Evolutionary conservation across 2,113 vertebrate genomes (phyloP), one percentile per base, ranked within the genome.

Genomic region (Chrysemys picta): DNA sequence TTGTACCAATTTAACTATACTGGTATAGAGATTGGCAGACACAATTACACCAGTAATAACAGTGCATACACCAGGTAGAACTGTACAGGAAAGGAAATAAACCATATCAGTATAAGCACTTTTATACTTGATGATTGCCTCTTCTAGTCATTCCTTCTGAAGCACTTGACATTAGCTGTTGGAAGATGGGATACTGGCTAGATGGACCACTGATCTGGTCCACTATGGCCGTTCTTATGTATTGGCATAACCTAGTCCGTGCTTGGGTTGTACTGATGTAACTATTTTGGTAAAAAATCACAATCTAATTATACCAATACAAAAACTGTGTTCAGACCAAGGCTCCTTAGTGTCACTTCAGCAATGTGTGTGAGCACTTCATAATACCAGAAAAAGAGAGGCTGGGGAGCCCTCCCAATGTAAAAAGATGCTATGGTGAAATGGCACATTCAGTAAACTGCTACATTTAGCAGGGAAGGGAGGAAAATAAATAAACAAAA

Each of bases 261-360:
- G 79, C 53, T n/a, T 47, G 56, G 84, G 47, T 0, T 80, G 6
- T 49, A 72, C 10, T 14, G 42, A 47, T 27, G 24, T 12, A 49
- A 25, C 35, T 1, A 11, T 88, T 27, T 3, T 82, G 25, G 21
- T 82, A 3, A 1, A 0, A 35, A 0, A 91, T 4, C 38, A 45
- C 25, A 82, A 35, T 0, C 8, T 21, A 86, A 31, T 24, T 84
- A 13, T 59, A 76, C 27, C 8, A 62, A 35, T 83, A 50, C 29
- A 45, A 1, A 91, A 38, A 10, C 45, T 52, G 8, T 69, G 19
- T 6, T 35, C 50, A 16, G 35, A 72, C 27, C 2, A 85, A 45
- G 13, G 83, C 16, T 65, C 29, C 16, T 25, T 7, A 50, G 2
- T 80, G 86, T 50, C 59, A 72, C 72, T 13, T 45, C 49, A 92